phyloP scores from a whole-genome alignment of 2,113 vertebrate genomes.

The Thymallus thymallus region DNA sequence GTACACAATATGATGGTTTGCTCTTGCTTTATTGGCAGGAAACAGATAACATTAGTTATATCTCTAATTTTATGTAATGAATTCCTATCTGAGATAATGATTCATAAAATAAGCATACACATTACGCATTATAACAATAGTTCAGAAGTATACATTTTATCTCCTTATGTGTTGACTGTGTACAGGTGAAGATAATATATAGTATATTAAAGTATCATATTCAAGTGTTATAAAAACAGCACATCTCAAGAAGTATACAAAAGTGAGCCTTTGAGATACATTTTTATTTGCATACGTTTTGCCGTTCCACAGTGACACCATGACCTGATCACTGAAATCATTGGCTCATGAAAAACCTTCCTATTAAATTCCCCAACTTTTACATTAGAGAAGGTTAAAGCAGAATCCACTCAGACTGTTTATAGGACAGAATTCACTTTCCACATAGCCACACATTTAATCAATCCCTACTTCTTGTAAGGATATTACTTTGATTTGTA shows the following conservation, averaged over 20 bases:
- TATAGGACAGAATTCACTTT: slow-evolving; percentile 47
- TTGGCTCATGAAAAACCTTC: slow-evolving; percentile 24
- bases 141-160: too few species aligned
- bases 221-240: too few species aligned
- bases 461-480: slow-evolving; percentile 58
- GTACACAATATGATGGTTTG: too few species aligned
- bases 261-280: too few species aligned
- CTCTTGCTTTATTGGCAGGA: too few species aligned
- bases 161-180: too few species aligned
- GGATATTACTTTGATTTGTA: slow-evolving; percentile 67
- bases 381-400: neutral
- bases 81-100: slow-evolving; percentile 33
- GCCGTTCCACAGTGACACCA: too few species aligned
- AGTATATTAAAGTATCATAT: too few species aligned
- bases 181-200: too few species aligned
- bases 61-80: neutral
- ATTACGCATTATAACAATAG: neutral
- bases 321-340: slow-evolving; percentile 20
- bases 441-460: slow-evolving; percentile 37
- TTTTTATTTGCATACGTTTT: too few species aligned
- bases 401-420: slow-evolving; percentile 36
- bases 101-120: slow-evolving; percentile 35
- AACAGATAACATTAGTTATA: too few species aligned
- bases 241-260: too few species aligned
- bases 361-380: slow-evolving; percentile 33